Evolutionary conservation across 2,888 invertebrate genomes (phyloP), one percentile per base, ranked within the genome.

Genomic region (Drosophila yooni): DNA sequence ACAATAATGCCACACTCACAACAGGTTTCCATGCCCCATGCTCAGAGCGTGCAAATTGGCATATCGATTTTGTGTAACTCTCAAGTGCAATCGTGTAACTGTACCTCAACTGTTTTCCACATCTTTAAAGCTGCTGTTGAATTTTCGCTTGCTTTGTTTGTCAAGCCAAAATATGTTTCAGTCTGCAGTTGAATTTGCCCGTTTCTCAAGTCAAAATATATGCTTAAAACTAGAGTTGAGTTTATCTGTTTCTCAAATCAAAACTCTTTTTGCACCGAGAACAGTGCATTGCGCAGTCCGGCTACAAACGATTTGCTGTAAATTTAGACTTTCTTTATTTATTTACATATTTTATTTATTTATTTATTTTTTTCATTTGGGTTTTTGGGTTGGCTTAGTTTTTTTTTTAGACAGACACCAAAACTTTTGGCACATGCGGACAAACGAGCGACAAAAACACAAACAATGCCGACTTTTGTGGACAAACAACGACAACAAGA

Each of bases 351-450:
- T 29, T 31, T 31, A 31, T 34, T 15, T 34, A 6, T 36, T 36
- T 36, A 15, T 36, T 36, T 36, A 15, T 36, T 36, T 34, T 34
- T 6, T 13, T 2, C 15, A 15, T 15, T 34, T 5, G 46, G 25
- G 21, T 40, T 36, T 56, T 25, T 36, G 15, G 36, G 15, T 11
- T 53, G 34, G 18, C 54, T 40, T 18, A 0, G 18, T 27, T 27
- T 13, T 6, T n/a, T 18, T 15, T 7, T n/a, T 11, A 1, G 57
- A 7, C 50, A 51, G 58, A 51, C 29, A 58, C 18, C 56, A 34
- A 71, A 59, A 62, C 53, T 78, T 65, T 52, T 66, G 65, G 51
- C 79, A 86, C 74, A 83, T 79, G 84, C 66, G 70, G 74, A 58
- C 53, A 74, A 79, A 66, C 71, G 63, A 38, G 38, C 59, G n/a